Evolutionary conservation across 1,140 invertebrate genomes (phyloP).

Genomic region (Rhyzopertha dominica): DNA sequence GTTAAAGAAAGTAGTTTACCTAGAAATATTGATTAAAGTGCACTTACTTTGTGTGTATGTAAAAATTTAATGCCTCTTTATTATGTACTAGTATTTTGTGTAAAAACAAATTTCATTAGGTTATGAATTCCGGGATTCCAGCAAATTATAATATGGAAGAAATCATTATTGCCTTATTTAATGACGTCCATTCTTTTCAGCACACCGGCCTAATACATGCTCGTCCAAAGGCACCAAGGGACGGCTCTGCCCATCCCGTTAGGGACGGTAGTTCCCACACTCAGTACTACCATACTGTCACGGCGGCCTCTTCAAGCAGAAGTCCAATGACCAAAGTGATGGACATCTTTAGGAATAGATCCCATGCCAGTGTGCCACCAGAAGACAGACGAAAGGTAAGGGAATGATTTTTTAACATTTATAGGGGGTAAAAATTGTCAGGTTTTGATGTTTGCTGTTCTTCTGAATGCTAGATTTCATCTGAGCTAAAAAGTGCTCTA

Average conservation of each 20-base stretch:
- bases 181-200: slow-evolving; percentile 41
- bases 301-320: slow-evolving; percentile 51
- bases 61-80: too few relatives aligned
- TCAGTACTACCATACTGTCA: slow-evolving; percentile 63
- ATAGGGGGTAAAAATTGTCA: too few relatives aligned
- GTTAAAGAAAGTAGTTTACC: too few relatives aligned
- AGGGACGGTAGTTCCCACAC: slow-evolving; percentile 58
- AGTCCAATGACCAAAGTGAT: slow-evolving; percentile 83
- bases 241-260: slow-evolving; percentile 60
- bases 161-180: slow-evolving; percentile 1
- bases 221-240: slow-evolving; percentile 47
- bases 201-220: slow-evolving; percentile 45
- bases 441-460: too few relatives aligned
- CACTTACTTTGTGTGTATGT: too few relatives aligned
- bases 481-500: too few relatives aligned
- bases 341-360: slow-evolving; percentile 80
- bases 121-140: too few relatives aligned
- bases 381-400: slow-evolving; percentile 73
- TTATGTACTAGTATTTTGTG: too few relatives aligned
- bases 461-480: too few relatives aligned
- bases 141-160: too few relatives aligned
- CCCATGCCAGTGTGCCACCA: slow-evolving; percentile 63
- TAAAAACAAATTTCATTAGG: too few relatives aligned
- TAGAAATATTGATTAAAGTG: too few relatives aligned
- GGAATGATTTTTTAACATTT: slow-evolving; percentile 32